Evolutionary conservation across 2,888 invertebrate genomes (phyloP), one percentile per base, ranked within the genome.

Genomic region (Drosophila rubida): DNA sequence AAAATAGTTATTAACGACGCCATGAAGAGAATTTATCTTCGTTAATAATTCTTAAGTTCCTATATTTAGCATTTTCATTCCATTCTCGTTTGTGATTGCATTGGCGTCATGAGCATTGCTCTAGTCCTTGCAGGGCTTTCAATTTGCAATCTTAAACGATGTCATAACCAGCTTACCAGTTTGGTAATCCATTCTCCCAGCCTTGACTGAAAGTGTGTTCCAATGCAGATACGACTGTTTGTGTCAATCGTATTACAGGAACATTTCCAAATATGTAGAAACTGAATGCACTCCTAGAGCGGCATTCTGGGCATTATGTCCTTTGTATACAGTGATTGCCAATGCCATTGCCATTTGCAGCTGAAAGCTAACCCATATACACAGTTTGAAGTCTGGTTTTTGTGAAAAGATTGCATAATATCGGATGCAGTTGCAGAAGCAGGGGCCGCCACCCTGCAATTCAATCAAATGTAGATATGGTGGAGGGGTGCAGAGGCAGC

Each of bases 341-440:
- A n/a, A 51, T 70, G 48, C 55, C 9, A 9, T 46, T 69, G 46
- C 16, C 37, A 46, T 45, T 46, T 25, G 37, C 51, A 55, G 67
- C 48, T 63, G 30, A 53, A 64, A 69, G 63, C 69, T 59, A 51
- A 7, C 35, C 19, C 41, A 11, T 11, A 30, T 14, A 32, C 39
- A 16, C 32, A 42, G 37, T 48, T 42, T 25, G 32, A 27, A 37
- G 25, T 27, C 27, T 49, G 51, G 59, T 11, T 54, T 70, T 71
- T 37, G 35, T 37, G 51, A 71, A 60, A 23, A 25, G 42, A 30
- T 71, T 66, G 53, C 60, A 70, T 70, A 67, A 55, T 70, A 65
- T 46, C 7, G 30, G 16, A 32, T 65, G 57, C 51, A 59, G 61
- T 61, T 46, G 37, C 62, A 55, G 72, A 60, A 32, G 30, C 30